Base-by-base conservation (phyloP, 2,797 vertebrate species). In the Bovichtus diacanthus region DNA sequence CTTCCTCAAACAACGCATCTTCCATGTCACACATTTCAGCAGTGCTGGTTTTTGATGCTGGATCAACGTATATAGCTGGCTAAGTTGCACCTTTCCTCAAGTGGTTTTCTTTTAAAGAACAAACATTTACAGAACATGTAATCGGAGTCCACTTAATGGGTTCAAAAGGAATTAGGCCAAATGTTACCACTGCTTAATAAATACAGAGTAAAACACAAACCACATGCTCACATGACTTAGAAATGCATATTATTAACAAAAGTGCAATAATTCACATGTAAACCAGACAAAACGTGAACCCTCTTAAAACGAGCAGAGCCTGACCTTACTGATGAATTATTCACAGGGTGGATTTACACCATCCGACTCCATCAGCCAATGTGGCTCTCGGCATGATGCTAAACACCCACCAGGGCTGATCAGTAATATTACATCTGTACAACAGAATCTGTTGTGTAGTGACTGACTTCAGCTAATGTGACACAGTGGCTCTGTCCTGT, bases 191-290 rank as follows among this genome's bases (percentile, higher is more conserved):
- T 62, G 64, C 15, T 70, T 34, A 58, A 68, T 65, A 49, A 63
- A 76, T 34, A 67, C 46, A 67, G 34, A 56, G 34, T 19, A 41
- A 78, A 63, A 72, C 36, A 56, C 29, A 43, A 47, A 66, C 29
- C 23, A 58, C 55, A 60, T 16, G 29, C 15, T 77, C 18, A 39
- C 41, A n/a, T 47, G 66, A 72, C n/a, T 54, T 29, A 50, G 34
- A 34, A 68, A 85, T 80, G 69, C 68, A 81, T 66, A 84, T 81
- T 25, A 70, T 29, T 56, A 77, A 85, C 41, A 82, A 84, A 89
- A 92, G 87, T 90, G 88, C 90, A 88, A 84, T 23, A 69, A 80
- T 74, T 86, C 67, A 64, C 53, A 76, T 47, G 56, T 67, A 79
- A 88, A 83, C 72, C 65, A 43, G 25, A 66, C 34, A 8, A 46